Evolutionary conservation across 2,113 vertebrate genomes (phyloP), one percentile per base, ranked within the genome.

Genomic region (Calypte anna): DNA sequence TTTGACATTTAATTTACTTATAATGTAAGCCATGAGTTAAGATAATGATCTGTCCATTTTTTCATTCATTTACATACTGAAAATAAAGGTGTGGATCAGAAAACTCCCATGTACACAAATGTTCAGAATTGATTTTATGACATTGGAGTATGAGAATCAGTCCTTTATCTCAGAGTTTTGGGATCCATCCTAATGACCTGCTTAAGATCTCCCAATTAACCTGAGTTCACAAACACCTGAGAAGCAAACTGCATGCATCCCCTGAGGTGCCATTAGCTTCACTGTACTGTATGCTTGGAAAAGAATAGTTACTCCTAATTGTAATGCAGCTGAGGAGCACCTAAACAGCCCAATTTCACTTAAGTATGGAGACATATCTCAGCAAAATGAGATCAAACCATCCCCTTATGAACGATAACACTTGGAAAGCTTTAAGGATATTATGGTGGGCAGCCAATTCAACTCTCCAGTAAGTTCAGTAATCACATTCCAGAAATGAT

Each of bases 191-290:
- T 38, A 19, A 48, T 48, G 59, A 94, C 87, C 83, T 79, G 61
- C 44, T 84, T 86, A 77, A 63, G 43, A 53, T 12, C 33, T 92
- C 75, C 64, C 72, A 83, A 36, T 40, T 54, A 86, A 43, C 58
- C 82, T 43, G 20, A 95, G 44, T 28, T 94, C 72, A 90, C 46
- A 95, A 77, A 50, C 53, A 91, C 57, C 87, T 61, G 83, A 53
- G 83, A 90, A 85, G 89, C 50, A 82, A 94, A 55, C n/a, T 73
- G 5, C 68, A 44, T 23, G 4, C 22, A 36, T 51, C 43, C 54
- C 67, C 67, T 68, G 5, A 13, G 48, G 66, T 33, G 30, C 43
- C 17, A 10, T 53, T 57, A 59, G 69, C 61, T 66, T 75, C 40
- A 2, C n/a, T 53, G 36, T n/a, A 33, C 82, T 18, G 33, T 4